A percentile compares a stretch with the other conserved stretches of the same genome.
These are phyloP conservation scores for Gavia stellata DNA, from an alignment of 2,113 vertebrate genomes.

Conservation along the genomic window DNA sequence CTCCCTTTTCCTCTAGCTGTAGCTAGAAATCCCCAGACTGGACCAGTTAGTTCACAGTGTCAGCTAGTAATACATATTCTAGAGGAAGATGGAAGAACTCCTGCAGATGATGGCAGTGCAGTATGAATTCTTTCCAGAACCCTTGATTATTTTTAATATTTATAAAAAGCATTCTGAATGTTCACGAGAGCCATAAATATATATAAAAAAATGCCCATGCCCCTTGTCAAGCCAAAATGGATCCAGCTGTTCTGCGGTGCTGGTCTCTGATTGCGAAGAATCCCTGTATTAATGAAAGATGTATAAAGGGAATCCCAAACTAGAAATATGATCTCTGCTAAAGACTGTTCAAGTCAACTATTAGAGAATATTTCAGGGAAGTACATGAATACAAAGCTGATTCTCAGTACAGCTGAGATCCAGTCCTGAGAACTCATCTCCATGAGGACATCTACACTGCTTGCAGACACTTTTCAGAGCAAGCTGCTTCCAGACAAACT, in stretches of 20 bases:
- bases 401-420: background rate
- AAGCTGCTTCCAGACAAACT: background rate
- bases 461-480: background rate
- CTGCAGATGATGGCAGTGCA: slow-evolving; percentile 44
- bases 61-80: slow-evolving; percentile 26
- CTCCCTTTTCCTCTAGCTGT: slow-evolving; percentile 7
- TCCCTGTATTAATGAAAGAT: slow-evolving; percentile 55
- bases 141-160: slow-evolving; percentile 57
- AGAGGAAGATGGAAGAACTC: slow-evolving; percentile 55
- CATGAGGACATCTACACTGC: background rate
- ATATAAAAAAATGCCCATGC: slow-evolving; percentile 44
- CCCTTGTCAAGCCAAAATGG: slow-evolving; percentile 57
- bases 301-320: slow-evolving; percentile 55
- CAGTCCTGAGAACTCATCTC: background rate
- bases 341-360: slow-evolving; percentile 2
- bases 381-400: background rate
- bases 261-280: slow-evolving; percentile 44
- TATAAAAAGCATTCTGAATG: slow-evolving; percentile 44
- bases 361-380: slow-evolving; percentile 15
- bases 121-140: slow-evolving; percentile 57
- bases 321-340: slow-evolving; percentile 49
- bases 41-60: slow-evolving; percentile 36
- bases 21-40: slow-evolving; percentile 40
- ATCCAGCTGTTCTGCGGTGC: slow-evolving; percentile 56
- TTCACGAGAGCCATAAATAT: slow-evolving; percentile 45